Evolutionary conservation across 2,888 invertebrate species (phyloP).

Genomic region (Napeogenes inachia): DNA sequence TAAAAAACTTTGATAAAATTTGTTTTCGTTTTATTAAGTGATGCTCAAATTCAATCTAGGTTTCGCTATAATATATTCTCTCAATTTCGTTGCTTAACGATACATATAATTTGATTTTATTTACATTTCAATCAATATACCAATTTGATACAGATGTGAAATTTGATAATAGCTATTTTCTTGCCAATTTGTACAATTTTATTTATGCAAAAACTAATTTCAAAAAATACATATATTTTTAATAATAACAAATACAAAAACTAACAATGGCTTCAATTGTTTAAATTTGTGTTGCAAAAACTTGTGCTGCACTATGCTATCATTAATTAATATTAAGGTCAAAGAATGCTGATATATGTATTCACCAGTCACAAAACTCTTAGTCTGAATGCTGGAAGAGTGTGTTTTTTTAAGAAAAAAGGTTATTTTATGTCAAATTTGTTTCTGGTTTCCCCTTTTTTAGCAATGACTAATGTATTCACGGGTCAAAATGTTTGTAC

Average conservation of each 20-base stretch:
- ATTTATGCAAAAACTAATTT: not conserved
- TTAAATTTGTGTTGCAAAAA: too few relatives aligned
- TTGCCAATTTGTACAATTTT: not conserved
- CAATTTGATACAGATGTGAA: constrained; percentile 2
- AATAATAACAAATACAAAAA: too few relatives aligned
- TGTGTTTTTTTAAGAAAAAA: not conserved
- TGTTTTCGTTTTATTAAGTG: not conserved
- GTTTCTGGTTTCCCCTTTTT: not conserved
- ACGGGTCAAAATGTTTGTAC: too few relatives aligned
- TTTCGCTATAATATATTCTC: not conserved
- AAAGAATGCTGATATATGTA: constrained; percentile 2
- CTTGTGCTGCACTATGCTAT: too few relatives aligned
- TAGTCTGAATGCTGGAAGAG: constrained; percentile 1
- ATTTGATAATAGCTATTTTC: not conserved
- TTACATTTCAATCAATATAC: constrained; percentile 4
- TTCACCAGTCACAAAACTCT: constrained; percentile 1
- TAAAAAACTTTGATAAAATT: not conserved
- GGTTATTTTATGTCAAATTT: not conserved
- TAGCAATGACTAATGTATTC: not conserved
- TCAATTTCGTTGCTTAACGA: constrained; percentile 2
- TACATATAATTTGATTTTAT: constrained; percentile 1
- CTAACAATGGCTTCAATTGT: too few relatives aligned
- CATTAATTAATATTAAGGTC: too few relatives aligned
- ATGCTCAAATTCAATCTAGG: not conserved
- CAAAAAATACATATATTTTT: not conserved